Base-by-base conservation (phyloP, 2,797 vertebrate genomes). In the Delichon dasypus region DNA sequence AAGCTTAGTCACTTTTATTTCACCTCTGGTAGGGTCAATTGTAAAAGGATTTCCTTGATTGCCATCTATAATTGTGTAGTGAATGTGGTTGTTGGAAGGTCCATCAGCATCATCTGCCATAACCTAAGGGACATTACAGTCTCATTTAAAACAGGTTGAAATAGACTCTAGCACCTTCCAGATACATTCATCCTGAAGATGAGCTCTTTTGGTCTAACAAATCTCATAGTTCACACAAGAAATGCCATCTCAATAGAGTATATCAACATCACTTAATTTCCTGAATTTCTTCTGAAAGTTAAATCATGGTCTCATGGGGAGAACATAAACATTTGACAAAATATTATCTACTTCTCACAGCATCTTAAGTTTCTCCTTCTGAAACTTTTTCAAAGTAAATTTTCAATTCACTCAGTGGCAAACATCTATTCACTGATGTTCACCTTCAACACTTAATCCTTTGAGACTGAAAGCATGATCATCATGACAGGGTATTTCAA, bases 41-140 rank as follows among this genome's bases (percentile, higher is more conserved):
- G 98, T 98, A 96, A 99, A 99, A 11, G 98, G 98, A 94, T 98
- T 99, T 95, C 99, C 99, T 92, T 98, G 98, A 97, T 99, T 99
- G 58, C 99, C 99, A 4, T 98, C 98, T 94, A 98, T 97, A 75
- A 99, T 99, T 48, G 98, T 88, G 67, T 99, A 99, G 66, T 96
- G 98, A 94, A 99, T 98, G 72, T 96, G 98, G 96, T 98, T 98
- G 96, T 98, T 98, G 13, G 97, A 98, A 48, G 99, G 98, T 20
- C 99, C 99, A n/a, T 99, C 99, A 2, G 98, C 97, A 93, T 99
- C 99, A 88, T 99, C 99, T 15, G 99, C 99, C 97, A 99, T 94
- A 79, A 99, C 99, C 99, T 99, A 92, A 64, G 90, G 74, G 86
- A 96, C 3, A 96, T 55, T 16, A 97, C 29, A 96, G 38, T 90